These are phyloP conservation scores for Yponomeuta sedellus DNA, from an alignment of 2,888 invertebrate species.

Conservation along the genomic window DNA sequence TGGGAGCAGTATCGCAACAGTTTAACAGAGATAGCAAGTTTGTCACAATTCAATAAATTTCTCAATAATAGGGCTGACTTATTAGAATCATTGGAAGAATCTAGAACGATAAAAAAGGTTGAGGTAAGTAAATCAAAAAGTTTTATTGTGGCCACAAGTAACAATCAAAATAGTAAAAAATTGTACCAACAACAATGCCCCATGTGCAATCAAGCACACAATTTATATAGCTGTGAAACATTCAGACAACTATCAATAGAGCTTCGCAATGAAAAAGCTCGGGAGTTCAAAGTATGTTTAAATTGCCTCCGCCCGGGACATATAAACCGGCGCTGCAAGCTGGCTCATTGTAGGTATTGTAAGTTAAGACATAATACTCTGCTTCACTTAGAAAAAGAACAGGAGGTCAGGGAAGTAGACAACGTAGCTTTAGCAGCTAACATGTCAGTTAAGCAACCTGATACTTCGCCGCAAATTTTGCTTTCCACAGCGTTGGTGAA, in stretches of 20 bases:
- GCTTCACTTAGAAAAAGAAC: conserved; percentile 20
- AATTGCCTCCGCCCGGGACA: conserved; percentile 19
- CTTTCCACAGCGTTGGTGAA: conserved; percentile 25
- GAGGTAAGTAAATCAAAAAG: not conserved
- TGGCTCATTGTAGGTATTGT: no score
- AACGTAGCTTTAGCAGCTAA: conserved; percentile 16
- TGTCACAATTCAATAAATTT: conserved; percentile 14
- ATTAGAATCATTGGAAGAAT: conserved; percentile 4
- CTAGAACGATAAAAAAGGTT: not conserved
- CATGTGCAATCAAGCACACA: conserved; percentile 18
- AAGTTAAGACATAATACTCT: conserved; percentile 24
- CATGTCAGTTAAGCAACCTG: conserved; percentile 15
- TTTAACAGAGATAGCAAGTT: conserved; percentile 2
- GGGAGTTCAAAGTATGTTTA: conserved; percentile 15
- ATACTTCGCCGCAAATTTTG: not conserved
- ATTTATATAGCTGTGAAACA: conserved; percentile 16
- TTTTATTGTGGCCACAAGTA: not conserved
- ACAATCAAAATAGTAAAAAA: not conserved
- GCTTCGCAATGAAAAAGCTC: conserved; percentile 11
- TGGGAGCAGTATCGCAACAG: conserved; percentile 17
- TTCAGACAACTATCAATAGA: conserved; percentile 17
- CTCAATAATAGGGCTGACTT: conserved; percentile 1
- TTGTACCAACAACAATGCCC: not conserved
- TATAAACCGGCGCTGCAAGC: not conserved
- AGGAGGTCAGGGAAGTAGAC: conserved; percentile 4